Evolutionary conservation across 2,888 invertebrate genomes (phyloP).

Genomic region (Dryobota labecula): DNA sequence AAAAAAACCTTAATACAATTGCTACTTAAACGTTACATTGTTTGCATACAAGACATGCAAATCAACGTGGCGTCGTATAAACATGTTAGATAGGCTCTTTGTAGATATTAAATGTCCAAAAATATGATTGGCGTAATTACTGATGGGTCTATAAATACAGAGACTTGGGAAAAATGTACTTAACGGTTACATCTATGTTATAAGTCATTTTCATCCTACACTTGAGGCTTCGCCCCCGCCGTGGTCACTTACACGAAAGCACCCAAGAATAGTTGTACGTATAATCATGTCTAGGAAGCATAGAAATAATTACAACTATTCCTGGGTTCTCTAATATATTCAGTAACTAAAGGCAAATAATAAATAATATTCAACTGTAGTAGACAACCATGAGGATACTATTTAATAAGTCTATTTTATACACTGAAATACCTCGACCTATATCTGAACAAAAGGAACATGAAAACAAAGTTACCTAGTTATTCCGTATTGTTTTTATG

Average conservation of each 20-base stretch:
- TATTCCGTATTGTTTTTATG: conserved; percentile 25
- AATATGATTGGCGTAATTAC: background rate
- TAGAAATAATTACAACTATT: background rate
- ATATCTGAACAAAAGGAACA: conserved; percentile 21
- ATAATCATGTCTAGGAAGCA: background rate
- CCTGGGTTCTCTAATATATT: background rate
- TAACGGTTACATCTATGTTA: too few relatives aligned
- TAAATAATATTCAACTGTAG: background rate
- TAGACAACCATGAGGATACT: background rate
- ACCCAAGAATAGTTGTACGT: background rate
- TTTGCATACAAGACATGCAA: conserved; percentile 11
- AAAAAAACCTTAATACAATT: conserved; percentile 13
- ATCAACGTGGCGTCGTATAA: background rate
- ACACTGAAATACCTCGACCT: conserved; percentile 26
- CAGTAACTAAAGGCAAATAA: background rate
- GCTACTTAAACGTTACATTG: conserved; percentile 15
- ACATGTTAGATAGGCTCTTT: background rate
- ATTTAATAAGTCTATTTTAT: background rate
- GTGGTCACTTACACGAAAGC: background rate
- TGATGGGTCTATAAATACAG: background rate
- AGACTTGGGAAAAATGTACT: background rate
- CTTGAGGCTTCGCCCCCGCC: too few relatives aligned
- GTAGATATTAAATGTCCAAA: background rate
- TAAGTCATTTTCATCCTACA: too few relatives aligned
- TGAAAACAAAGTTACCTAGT: conserved; percentile 19